Evolutionary conservation across 2,113 vertebrate genomes (phyloP), one percentile per base, ranked within the genome.

Genomic region (Acanthochromis polyacanthus): DNA sequence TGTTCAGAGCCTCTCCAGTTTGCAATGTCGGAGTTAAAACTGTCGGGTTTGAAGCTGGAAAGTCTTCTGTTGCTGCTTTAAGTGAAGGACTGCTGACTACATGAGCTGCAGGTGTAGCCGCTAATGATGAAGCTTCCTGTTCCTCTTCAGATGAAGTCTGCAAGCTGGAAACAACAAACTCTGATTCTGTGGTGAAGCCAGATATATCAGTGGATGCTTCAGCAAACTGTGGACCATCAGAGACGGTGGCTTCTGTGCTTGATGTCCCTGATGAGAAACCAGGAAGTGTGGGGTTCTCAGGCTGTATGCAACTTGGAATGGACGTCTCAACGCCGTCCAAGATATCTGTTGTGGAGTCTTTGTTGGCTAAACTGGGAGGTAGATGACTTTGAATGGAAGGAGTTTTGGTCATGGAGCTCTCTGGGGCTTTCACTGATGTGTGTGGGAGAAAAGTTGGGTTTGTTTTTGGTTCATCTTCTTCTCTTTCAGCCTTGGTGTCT

Each of bases 271-370:
- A n/a, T 30, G 45, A 57, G 32, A 73, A 43, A 36, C 17, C 52
- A 59, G 76, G 20, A 62, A 11, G 51, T 57, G 83, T 78, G 43
- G 89, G 78, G 28, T 12, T 72, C 17, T 78, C 40, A 4, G 65
- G 16, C 30, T 63, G 55, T 67, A 73, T n/a, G 3, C 22, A 0
- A n/a, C 32, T 83, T n/a, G 48, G 59, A 43, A 2, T 32, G 9
- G 28, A 22, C 1, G 8, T 80, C 28, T 83, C 46, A 19, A 56
- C 25, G 17, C 23, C 69, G 60, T 78, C 74, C 22, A 22, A 10
- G 10, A 59, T 25, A 25, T 46, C 23, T 30, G 6, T 38, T n/a
- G 17, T 55, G 2, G 45, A 73, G 14, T 4, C 45, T 15, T 75
- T 19, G 6, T 69, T 51, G 12, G 28, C 53, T 57, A 12, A 11